Evolutionary conservation across 2,797 vertebrate species (phyloP).

Genomic region (Okamejei kenojei): DNA sequence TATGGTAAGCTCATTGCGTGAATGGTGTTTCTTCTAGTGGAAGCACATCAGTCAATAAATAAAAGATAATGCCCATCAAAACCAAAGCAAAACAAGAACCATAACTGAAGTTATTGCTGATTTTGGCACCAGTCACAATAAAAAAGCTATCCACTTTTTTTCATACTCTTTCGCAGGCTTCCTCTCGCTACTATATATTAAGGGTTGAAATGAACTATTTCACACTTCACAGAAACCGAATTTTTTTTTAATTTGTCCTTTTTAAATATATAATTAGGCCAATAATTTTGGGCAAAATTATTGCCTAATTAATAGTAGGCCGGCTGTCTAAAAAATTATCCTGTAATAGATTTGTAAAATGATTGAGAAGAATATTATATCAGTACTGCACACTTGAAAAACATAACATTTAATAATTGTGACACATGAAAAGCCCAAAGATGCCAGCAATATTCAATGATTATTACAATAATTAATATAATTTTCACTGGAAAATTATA

Average conservation of each 20-base stretch:
- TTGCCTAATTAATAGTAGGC: too few species aligned
- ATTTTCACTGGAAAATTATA: background rate
- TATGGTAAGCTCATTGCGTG: background rate
- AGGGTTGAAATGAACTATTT: background rate
- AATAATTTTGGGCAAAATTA: background rate
- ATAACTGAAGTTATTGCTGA: background rate
- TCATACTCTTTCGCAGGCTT: background rate
- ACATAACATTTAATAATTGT: background rate
- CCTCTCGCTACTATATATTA: background rate
- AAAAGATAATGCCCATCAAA: background rate
- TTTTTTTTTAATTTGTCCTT: background rate
- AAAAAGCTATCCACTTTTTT: background rate
- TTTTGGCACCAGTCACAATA: background rate
- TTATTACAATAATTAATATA: background rate
- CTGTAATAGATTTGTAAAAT: background rate
- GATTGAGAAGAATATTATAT: background rate
- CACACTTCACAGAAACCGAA: too few species aligned
- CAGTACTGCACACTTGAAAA: background rate
- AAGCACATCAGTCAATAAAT: background rate
- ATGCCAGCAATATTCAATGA: background rate
- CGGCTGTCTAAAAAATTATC: background rate
- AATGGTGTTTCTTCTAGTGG: background rate
- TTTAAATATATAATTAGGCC: background rate
- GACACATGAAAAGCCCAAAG: background rate
- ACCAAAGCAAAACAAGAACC: too few species aligned